phyloP scores from a whole-genome alignment of 2,113 vertebrate species.

The Sturnira hondurensis region DNA sequence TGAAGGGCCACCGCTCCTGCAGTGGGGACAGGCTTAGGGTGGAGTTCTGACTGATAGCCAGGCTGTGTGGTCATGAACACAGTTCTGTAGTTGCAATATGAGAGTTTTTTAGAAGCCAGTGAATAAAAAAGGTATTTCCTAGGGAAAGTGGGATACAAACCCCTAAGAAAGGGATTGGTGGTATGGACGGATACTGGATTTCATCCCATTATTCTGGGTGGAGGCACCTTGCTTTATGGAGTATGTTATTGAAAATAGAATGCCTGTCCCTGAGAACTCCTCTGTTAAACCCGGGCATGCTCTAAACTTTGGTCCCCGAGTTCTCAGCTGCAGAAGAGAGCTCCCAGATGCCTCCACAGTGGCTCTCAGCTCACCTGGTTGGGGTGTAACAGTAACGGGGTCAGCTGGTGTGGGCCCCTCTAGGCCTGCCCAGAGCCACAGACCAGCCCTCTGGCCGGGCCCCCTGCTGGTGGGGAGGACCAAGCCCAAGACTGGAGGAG shows the following conservation, averaged over 20 bases:
- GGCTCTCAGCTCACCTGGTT: background rate
- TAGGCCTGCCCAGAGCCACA: background rate
- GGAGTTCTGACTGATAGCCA: background rate
- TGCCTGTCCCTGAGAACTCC: background rate
- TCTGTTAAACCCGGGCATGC: background rate
- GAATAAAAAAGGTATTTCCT: background rate
- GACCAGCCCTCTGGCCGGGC: fast-evolving
- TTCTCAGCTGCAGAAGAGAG: background rate
- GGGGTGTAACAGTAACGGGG: background rate
- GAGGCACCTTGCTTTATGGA: background rate
- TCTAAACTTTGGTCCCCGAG: background rate
- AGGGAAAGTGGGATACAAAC: background rate
- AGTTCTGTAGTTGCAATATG: background rate
- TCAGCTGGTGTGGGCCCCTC: background rate
- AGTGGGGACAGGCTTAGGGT: background rate
- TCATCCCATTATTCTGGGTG: background rate
- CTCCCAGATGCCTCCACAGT: background rate
- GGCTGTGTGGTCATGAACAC: background rate
- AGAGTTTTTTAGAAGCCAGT: slow-evolving; percentile 14
- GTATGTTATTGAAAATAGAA: background rate
- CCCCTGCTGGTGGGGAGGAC: background rate
- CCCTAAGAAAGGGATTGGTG: background rate
- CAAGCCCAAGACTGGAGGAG: background rate
- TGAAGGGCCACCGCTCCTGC: background rate
- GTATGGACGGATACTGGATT: background rate